Percentiles rank a stretch among this genome's conserved stretches.
phyloP scores from a whole-genome alignment of 2,888 invertebrate genomes.

The Galerucella nymphaeae region DNA sequence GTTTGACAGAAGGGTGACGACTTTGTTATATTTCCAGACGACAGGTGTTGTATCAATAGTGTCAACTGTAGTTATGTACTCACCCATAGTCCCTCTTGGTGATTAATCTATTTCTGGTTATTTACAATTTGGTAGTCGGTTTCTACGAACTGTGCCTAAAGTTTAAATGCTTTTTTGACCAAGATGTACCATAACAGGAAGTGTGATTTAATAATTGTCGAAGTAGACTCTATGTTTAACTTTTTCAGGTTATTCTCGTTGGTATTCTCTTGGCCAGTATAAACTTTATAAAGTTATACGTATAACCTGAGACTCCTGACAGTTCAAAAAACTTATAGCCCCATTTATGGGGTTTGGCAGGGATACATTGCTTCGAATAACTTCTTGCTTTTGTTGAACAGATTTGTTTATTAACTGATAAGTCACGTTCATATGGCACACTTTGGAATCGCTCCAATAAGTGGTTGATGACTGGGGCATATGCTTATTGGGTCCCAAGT shows the following conservation, averaged over 20 bases:
- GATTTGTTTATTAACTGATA: conserved; percentile 51
- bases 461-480: no score
- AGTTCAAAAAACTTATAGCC: conserved; percentile 54
- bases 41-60: conserved; percentile 7
- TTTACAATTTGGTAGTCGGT: no score
- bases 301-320: conserved; percentile 47
- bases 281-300: conserved; percentile 50
- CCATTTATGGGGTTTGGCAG: conserved; percentile 56
- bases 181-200: conserved; percentile 13
- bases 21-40: conserved; percentile 20
- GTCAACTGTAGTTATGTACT: conserved; percentile 15
- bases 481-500: no score
- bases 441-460: background rate
- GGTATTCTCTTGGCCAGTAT: conserved; percentile 43
- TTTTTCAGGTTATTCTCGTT: conserved; percentile 25
- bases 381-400: conserved; percentile 59
- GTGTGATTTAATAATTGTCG: conserved; percentile 19
- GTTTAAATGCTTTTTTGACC: no score
- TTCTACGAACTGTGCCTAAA: no score
- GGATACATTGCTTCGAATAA: no score
- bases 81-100: background rate
- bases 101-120: conserved; percentile 3
- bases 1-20: conserved; percentile 15
- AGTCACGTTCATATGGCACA: conserved; percentile 3
- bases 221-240: conserved; percentile 6